phyloP scores from a whole-genome alignment of 2,113 vertebrate genomes.

The Synodontis membranacea region DNA sequence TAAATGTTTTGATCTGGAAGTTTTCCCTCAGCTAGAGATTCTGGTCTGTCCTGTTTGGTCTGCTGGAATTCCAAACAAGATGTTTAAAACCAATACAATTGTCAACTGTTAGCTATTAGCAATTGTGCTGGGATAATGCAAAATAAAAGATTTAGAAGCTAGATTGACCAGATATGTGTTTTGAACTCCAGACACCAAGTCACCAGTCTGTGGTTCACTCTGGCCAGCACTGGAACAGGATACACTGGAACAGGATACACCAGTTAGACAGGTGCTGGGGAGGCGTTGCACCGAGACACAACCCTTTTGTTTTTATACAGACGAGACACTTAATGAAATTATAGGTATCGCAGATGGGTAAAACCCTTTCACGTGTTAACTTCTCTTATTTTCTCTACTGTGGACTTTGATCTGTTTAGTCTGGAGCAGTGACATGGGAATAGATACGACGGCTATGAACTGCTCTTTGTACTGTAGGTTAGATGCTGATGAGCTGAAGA shows the following conservation, averaged over 20 bases:
- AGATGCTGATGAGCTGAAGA: neutral
- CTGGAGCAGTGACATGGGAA: conserved; percentile 1
- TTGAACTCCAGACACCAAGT: neutral
- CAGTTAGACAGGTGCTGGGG: conserved; percentile 30
- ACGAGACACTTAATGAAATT: conserved; percentile 22
- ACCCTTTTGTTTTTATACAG: conserved; percentile 11
- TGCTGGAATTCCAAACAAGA: conserved; percentile 22
- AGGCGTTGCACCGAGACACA: conserved; percentile 9
- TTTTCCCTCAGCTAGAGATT: conserved; percentile 11
- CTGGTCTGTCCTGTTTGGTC: conserved; percentile 33
- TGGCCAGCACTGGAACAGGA: conserved; percentile 30
- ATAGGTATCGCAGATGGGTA: conserved; percentile 6
- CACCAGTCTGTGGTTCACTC: neutral
- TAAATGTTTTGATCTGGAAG: conserved; percentile 26
- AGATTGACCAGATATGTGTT: neutral
- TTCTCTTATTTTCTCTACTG: neutral
- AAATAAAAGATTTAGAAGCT: neutral
- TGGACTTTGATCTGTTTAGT: conserved; percentile 17
- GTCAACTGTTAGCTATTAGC: neutral
- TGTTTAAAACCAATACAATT: neutral
- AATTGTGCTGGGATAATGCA: conserved; percentile 23
- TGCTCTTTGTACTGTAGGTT: conserved; percentile 17
- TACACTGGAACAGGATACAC: conserved; percentile 45
- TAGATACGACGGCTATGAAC: conserved; percentile 13
- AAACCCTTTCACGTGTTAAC: neutral